Evolutionary conservation across 1,140 invertebrate species (phyloP), one percentile per base, ranked within the genome.

Genomic region (Olivierus martensii): DNA sequence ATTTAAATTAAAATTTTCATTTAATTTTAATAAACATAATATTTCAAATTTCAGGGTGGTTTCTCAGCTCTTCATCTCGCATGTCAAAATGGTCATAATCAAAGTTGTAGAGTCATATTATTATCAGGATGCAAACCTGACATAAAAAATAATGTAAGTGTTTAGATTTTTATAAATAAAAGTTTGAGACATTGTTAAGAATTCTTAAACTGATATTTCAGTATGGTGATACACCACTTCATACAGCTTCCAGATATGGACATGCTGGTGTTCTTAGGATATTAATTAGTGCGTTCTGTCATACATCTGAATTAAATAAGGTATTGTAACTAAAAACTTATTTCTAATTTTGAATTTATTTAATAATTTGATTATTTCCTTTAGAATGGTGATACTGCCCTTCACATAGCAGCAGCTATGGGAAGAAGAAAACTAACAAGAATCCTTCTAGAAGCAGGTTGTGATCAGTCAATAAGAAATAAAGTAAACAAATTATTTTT

Each of bases 61-160:
- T 92, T 94, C 67, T 83, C 88, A 11, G 78, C 91, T n/a, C 76
- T 97, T 3, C 92, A 97, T 71, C 75, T 96, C 46, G 84, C 87
- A 43, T 91, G 88, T 63, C 91, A 96, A 74, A 93, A 92, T 62
- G 91, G 92, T 0, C 92, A 96, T 69, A 96, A 96, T 71, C 89
- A 97, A 73, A 87, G 84, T 55, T 88, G 87, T 57, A 69, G 92
- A 41, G 86, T 91, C 64, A 72, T 96, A 3, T 73, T 96, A 1
- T 74, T 92, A 52, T 81, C 85, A 19, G 87, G 87, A 0, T 87
- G 84, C 44, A 81, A 84, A 67, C 82, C 90, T 0, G 84, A 94
- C 68, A 69, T 87, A 19, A 86, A 89, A 69, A 95, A 95, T 65
- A 92, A 91, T 73, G 87, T 90, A 65, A 75, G 78, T 74, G 37